Conservation (phyloP, 2,888 invertebrate species). For the Chloromyia formosa region DNA sequence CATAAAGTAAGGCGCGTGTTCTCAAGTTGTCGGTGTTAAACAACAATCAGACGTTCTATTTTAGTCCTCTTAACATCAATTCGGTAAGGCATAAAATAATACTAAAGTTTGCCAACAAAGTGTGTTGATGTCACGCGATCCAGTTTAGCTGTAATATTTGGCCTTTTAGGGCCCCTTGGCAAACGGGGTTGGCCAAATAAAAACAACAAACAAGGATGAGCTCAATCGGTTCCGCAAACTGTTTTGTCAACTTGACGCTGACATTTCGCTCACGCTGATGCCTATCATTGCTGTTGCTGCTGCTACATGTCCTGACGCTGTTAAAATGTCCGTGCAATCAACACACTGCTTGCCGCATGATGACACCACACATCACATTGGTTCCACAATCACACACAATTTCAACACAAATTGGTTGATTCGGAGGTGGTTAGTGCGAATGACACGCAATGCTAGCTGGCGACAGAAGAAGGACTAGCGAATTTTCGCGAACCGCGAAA, state of each 20-base stretch:
- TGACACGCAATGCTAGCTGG: constrained; percentile 11
- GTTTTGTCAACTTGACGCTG: constrained; percentile 13
- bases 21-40: background rate
- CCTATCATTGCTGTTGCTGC: background rate
- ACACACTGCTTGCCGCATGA: constrained; percentile 3
- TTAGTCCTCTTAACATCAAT: constrained; percentile 9
- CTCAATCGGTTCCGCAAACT: background rate
- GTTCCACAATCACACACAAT: constrained; percentile 14
- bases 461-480: background rate
- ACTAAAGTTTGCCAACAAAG: background rate
- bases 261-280: background rate
- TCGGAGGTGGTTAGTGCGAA: constrained; percentile 4
- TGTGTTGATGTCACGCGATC: constrained; percentile 30
- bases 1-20: background rate
- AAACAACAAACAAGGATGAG: constrained; percentile 12
- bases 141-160: background rate
- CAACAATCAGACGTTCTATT: background rate
- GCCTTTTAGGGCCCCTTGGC: constrained; percentile 2
- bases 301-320: no score
- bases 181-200: background rate
- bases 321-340: background rate
- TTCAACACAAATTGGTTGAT: constrained; percentile 23
- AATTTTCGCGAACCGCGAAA: background rate
- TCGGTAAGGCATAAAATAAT: background rate
- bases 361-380: constrained; percentile 24